A percentile compares a stretch with the other conserved stretches of the same genome.
phyloP scores from a whole-genome alignment of 2,888 invertebrate species.

The Argynnis bischoffii region DNA sequence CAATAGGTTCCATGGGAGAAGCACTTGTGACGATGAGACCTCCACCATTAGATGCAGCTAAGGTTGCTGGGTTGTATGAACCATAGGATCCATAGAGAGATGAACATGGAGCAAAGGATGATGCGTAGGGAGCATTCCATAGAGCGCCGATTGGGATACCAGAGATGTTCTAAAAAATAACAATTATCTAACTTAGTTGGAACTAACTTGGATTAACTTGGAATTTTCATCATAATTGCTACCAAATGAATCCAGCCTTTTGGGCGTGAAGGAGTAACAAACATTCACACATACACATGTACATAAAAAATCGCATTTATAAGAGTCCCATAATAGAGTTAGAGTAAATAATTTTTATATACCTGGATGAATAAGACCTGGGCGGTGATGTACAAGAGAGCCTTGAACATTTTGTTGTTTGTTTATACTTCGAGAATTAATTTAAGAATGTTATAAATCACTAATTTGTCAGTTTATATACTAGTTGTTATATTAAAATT shows the following conservation, averaged over 20 bases:
- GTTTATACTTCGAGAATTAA: not conserved
- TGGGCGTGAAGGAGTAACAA: no score
- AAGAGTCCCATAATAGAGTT: no score
- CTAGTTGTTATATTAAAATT: no score
- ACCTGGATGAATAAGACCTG: slow-evolving; percentile 54
- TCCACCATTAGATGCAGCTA: slow-evolving; percentile 39
- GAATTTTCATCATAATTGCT: no score
- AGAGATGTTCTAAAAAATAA: slow-evolving; percentile 14
- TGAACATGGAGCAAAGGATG: slow-evolving; percentile 1
- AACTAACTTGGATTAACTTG: no score
- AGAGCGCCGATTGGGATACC: slow-evolving; percentile 3
- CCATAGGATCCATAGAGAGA: slow-evolving; percentile 4
- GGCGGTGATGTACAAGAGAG: slow-evolving; percentile 48
- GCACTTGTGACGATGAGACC: slow-evolving; percentile 45
- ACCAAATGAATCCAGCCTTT: no score
- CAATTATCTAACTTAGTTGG: no score
- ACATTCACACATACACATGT: no score
- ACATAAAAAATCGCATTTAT: no score
- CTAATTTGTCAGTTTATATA: no score
- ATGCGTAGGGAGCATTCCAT: not conserved
- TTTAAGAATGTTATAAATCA: no score
- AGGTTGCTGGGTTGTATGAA: slow-evolving; percentile 19
- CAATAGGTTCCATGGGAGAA: slow-evolving; percentile 43
- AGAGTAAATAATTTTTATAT: not conserved
- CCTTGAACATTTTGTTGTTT: slow-evolving; percentile 45